Base-by-base conservation (phyloP, 1,140 invertebrate species). In the Lepidurus apus region DNA sequence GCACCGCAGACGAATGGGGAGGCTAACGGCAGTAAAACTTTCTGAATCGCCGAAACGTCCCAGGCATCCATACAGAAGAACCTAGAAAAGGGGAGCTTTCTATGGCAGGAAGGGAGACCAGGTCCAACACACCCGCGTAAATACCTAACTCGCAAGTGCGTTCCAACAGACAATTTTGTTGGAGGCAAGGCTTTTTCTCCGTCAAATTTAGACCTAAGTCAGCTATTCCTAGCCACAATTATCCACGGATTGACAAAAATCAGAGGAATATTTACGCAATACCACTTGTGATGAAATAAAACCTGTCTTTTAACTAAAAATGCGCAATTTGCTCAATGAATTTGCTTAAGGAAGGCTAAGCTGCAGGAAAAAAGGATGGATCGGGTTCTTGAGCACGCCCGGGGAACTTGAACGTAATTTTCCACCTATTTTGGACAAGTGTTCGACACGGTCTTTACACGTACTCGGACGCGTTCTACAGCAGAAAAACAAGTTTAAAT, bases 211-310 rank as follows among this genome's bases (percentile, higher is more conserved):
- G 65, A 73, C 53, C 24, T 73, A 74, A n/a, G 74, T 17, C 42
- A 42, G 77, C 53, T 78, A 73, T 73, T 74, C 77, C 53, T 73
- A 17, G 34, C 45, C 74, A 78, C 11, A 13, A 6, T 24, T 75
- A 17, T 75, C 11, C 74, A 3, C 1, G 11, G 74, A 13, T 34
- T 34, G 74, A 75, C 24, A 75, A 11, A 24, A 13, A 42, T 7
- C 17, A 75, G 3, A 0, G 11, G 74, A 75, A 75, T 75, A 42
- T 17, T 13, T 3, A 34, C 74, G 24, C 26, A 75, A 75, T 34
- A 34, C 34, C 34, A 34, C 34, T 34, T 34, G 2, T 34, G 34
- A 34, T 34, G 34, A 34, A 34, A 34, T 4, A 34, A 34, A 34
- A 34, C 34, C 34, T 34, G 34, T 34, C 34, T 34, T 34, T 4